These are phyloP conservation scores for Mythimna ferrago DNA, from an alignment of 2,888 invertebrate genomes.

Conservation along the genomic window DNA sequence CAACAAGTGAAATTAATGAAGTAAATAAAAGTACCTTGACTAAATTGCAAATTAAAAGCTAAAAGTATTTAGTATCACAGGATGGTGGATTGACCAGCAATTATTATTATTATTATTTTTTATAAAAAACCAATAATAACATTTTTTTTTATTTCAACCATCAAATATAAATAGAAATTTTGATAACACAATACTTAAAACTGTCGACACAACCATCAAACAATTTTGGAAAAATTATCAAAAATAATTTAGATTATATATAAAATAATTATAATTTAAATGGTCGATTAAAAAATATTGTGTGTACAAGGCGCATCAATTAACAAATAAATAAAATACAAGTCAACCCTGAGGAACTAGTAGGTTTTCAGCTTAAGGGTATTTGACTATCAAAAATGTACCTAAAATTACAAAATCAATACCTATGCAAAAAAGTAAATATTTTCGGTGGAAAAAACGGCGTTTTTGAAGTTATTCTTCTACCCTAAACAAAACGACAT, in stretches of 20 bases:
- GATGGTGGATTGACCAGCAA: slow-evolving; percentile 47
- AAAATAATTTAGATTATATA: slow-evolving; percentile 2
- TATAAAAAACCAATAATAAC: not conserved
- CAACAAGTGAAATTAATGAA: slow-evolving; percentile 39
- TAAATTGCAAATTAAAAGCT: slow-evolving; percentile 38
- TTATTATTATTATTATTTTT: not conserved
- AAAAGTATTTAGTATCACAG: slow-evolving; percentile 52
- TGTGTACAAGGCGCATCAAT: not conserved
- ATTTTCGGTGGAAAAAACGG: not conserved
- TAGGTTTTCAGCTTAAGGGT: slow-evolving; percentile 11
- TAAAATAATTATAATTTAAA: not conserved
- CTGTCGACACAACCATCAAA: slow-evolving; percentile 52
- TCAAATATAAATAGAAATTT: slow-evolving; percentile 10
- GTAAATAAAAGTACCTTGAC: slow-evolving; percentile 26
- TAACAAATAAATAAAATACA: no score
- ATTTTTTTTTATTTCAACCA: slow-evolving; percentile 10
- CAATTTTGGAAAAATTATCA: slow-evolving; percentile 5
- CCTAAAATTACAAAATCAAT: not conserved
- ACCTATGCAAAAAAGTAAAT: not conserved
- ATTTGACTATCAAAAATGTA: not conserved
- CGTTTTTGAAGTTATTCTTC: not conserved
- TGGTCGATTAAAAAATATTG: slow-evolving; percentile 13
- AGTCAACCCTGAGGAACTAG: slow-evolving; percentile 48
- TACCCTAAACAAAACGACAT: not conserved
- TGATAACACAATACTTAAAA: slow-evolving; percentile 43